Conservation (phyloP, 2,113 vertebrate genomes). For the Indri indri region DNA sequence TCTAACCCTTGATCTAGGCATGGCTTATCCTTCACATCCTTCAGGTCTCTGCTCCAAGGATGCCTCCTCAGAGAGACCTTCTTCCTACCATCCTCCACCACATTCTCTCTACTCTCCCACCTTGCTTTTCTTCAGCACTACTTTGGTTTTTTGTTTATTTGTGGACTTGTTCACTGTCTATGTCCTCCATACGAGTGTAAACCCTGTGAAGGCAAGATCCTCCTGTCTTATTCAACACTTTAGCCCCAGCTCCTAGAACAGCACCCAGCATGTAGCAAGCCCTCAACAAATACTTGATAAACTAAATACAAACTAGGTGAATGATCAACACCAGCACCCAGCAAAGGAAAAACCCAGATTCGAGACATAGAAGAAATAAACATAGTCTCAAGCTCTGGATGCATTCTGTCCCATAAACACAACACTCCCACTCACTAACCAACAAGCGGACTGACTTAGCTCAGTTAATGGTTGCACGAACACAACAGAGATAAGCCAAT, state of each 20-base stretch:
- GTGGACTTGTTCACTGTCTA: not conserved
- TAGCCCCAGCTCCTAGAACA: not conserved
- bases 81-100: not conserved
- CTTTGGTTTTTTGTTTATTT: not conserved
- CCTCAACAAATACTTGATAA: not conserved
- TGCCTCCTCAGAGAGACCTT: not conserved
- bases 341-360: not conserved
- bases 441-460: not conserved
- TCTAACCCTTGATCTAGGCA: not conserved
- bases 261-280: accelerated
- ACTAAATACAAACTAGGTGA: not conserved
- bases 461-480: not conserved
- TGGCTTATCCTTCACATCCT: not conserved
- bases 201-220: not conserved
- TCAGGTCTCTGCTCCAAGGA: not conserved
- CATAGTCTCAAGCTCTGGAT: not conserved
- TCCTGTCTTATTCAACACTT: not conserved
- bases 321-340: not conserved
- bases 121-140: not conserved
- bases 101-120: not conserved
- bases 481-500: not conserved
- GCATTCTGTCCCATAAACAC: not conserved
- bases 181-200: not conserved
- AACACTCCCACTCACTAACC: not conserved
- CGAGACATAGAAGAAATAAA: not conserved